Percentiles rank a stretch among this genome's conserved stretches.
phyloP scores from a whole-genome alignment of 2,888 invertebrate genomes.

The Nomada hirtipes region DNA sequence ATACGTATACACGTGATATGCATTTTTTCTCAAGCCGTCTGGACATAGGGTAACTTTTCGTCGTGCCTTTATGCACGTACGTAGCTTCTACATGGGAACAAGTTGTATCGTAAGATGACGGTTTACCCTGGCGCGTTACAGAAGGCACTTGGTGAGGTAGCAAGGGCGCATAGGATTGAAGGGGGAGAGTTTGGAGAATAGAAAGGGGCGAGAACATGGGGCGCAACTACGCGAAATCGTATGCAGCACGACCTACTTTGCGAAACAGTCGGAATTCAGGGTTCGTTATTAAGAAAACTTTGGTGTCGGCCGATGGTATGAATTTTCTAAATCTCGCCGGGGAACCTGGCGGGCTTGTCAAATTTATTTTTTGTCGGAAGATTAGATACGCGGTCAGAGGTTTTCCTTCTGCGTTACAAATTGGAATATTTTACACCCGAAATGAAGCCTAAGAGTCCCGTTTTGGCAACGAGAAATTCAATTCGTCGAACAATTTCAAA shows the following conservation, averaged over 20 bases:
- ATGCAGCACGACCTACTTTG: slow-evolving; percentile 61
- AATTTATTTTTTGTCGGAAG: slow-evolving; percentile 55
- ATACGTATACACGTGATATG: not conserved
- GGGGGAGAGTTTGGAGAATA: slow-evolving; percentile 21
- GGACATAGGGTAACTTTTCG: slow-evolving; percentile 48
- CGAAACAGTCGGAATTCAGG: slow-evolving; percentile 60
- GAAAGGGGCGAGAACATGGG: slow-evolving; percentile 23
- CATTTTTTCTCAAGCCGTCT: slow-evolving; percentile 11
- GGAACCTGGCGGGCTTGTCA: slow-evolving; percentile 29
- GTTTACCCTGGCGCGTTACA: slow-evolving; percentile 43
- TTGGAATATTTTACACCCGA: not conserved
- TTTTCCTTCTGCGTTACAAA: not conserved
- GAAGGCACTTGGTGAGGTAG: slow-evolving; percentile 11
- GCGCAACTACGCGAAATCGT: slow-evolving; percentile 48
- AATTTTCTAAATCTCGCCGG: slow-evolving; percentile 51
- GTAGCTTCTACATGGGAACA: slow-evolving; percentile 16
- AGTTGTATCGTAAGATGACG: slow-evolving; percentile 43
- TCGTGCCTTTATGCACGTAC: slow-evolving; percentile 5
- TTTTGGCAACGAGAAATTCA: not conserved
- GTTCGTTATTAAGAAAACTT: slow-evolving; percentile 72
- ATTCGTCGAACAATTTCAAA: not conserved
- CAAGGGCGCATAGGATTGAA: slow-evolving; percentile 17
- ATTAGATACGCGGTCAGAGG: slow-evolving; percentile 2
- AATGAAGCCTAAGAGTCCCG: not conserved
- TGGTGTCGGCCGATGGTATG: slow-evolving; percentile 46